Percentiles rank a stretch among this genome's conserved stretches.
phyloP scores from a whole-genome alignment of 2,888 invertebrate genomes.

The Leptopterna dolabrata region DNA sequence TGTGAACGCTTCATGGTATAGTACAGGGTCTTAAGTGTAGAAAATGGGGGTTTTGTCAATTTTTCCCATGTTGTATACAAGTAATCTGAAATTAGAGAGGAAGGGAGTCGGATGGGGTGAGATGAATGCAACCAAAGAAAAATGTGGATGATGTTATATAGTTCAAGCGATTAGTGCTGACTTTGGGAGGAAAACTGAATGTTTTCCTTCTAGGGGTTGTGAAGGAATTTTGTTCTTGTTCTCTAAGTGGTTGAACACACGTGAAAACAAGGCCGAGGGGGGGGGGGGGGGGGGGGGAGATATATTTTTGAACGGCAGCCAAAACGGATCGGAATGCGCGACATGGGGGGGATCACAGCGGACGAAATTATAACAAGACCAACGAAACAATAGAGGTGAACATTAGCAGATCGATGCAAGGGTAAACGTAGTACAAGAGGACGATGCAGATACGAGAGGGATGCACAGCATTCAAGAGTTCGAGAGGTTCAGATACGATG shows the following conservation, averaged over 20 bases:
- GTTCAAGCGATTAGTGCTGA: too few relatives aligned
- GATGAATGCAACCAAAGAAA: not conserved
- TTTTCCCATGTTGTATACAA: too few relatives aligned
- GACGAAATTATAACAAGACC: not conserved
- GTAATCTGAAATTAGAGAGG: not conserved
- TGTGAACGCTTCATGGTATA: too few relatives aligned
- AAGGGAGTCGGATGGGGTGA: not conserved
- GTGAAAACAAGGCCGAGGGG: too few relatives aligned
- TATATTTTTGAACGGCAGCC: not conserved
- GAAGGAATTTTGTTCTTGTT: too few relatives aligned
- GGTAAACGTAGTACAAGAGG: not conserved
- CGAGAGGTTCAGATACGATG: not conserved
- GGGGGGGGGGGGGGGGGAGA: too few relatives aligned
- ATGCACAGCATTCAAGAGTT: not conserved
- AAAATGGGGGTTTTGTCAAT: too few relatives aligned
- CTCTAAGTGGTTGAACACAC: too few relatives aligned
- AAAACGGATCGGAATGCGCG: not conserved
- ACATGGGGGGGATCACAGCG: not conserved
- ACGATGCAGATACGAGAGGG: slow-evolving; percentile 24
- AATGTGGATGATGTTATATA: not conserved
- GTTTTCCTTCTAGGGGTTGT: too few relatives aligned
- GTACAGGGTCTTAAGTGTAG: too few relatives aligned
- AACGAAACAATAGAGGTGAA: not conserved
- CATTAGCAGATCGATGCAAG: not conserved
- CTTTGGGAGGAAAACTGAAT: too few relatives aligned